These are phyloP conservation scores for Drosophila tristis DNA, from an alignment of 1,140 invertebrate species.

Conservation along the genomic window DNA sequence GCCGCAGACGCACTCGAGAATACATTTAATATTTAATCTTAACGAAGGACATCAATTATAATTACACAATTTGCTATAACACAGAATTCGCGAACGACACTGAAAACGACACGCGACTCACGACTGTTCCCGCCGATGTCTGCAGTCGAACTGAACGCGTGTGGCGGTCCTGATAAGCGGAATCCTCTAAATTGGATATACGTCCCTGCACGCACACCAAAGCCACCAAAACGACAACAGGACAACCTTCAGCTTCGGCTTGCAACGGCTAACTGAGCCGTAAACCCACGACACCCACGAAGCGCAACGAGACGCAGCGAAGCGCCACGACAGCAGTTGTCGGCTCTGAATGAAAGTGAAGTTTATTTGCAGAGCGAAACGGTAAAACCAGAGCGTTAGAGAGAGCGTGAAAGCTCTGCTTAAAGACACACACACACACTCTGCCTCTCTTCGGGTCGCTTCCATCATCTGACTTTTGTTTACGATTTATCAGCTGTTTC, in stretches of 20 bases:
- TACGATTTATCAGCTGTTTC: slow-evolving; percentile 61
- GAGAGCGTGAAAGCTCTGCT: slow-evolving; percentile 52
- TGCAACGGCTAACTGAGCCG: slow-evolving; percentile 60
- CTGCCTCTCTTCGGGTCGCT: slow-evolving; percentile 7
- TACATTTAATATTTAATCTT: slow-evolving; percentile 49
- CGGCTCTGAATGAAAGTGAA: slow-evolving; percentile 68
- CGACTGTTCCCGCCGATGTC: slow-evolving; percentile 25
- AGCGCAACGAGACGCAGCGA: slow-evolving; percentile 9
- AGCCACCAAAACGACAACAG: slow-evolving; percentile 11
- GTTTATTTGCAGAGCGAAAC: slow-evolving; percentile 62
- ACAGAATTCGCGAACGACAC: neutral
- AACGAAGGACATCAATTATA: slow-evolving; percentile 44
- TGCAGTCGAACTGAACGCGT: slow-evolving; percentile 44
- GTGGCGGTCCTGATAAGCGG: slow-evolving; percentile 9
- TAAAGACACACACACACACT: neutral
- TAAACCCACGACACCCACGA: slow-evolving; percentile 4
- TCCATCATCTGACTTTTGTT: slow-evolving; percentile 65
- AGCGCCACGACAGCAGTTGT: slow-evolving; percentile 18
- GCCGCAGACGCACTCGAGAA: neutral
- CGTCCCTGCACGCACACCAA: neutral
- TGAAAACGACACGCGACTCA: neutral
- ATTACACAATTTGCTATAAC: slow-evolving; percentile 29
- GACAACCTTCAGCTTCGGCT: slow-evolving; percentile 59
- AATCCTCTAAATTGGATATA: neutral
- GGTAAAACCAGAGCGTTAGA: slow-evolving; percentile 39